A percentile compares a stretch with the other conserved stretches of the same genome.
These are phyloP conservation scores for Hypotaenidia philippensis DNA, from an alignment of 2,797 vertebrate genomes.

Conservation along the genomic window DNA sequence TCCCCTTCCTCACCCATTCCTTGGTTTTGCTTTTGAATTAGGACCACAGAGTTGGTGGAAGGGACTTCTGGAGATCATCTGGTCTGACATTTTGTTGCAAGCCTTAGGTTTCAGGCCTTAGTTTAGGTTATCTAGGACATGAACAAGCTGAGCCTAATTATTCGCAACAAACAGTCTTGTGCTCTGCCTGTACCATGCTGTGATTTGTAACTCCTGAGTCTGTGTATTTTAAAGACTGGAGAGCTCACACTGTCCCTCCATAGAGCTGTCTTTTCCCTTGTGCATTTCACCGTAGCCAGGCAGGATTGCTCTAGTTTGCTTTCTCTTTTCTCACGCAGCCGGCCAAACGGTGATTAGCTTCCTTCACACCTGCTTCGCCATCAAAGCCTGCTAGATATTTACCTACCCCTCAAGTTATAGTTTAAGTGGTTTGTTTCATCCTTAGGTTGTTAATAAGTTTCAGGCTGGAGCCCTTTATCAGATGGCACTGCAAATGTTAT, in stretches of 20 bases:
- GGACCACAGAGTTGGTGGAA: background rate
- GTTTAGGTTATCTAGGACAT: background rate
- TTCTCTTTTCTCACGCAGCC: background rate
- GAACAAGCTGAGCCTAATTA: background rate
- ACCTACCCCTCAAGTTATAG: background rate
- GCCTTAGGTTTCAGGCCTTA: background rate
- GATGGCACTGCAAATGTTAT: background rate
- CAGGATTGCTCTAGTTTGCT: background rate
- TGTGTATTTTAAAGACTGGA: background rate
- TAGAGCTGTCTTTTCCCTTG: background rate
- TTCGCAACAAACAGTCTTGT: background rate
- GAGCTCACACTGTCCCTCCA: fast-evolving
- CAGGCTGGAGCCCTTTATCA: background rate
- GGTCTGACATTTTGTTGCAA: background rate
- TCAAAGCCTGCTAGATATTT: background rate
- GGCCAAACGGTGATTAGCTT: background rate
- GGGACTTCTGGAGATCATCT: background rate
- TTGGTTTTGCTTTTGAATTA: background rate
- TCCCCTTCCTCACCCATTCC: no score
- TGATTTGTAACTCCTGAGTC: background rate
- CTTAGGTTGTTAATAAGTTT: background rate
- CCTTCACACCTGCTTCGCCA: background rate
- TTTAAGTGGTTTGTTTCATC: background rate
- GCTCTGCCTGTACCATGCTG: background rate
- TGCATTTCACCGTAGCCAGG: background rate